Evolutionary conservation across 2,113 vertebrate species (phyloP), one percentile per base, ranked within the genome.

Genomic region (Loxodonta africana): DNA sequence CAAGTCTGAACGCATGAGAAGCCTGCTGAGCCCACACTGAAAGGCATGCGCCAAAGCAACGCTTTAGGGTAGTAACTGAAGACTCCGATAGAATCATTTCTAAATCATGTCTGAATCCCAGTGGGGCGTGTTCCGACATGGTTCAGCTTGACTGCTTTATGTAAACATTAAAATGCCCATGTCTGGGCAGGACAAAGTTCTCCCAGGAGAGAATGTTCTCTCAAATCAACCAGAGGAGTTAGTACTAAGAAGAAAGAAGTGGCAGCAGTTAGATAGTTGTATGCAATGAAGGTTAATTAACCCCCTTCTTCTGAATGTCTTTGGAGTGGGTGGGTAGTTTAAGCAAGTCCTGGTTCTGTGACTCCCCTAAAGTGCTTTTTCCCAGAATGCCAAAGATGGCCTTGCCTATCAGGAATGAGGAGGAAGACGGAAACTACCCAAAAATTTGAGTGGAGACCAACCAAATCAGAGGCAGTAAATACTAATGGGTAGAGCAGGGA

Each of bases 81-180:
- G 44, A 90, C 5, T 14, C 48, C 28, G 69, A 80, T 1, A 48
- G 76, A 33, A 26, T 33, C 60, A 63, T 33, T 95, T 95, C 6
- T 28, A 83, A 93, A 87, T 73, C 69, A 76, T 93, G 91, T 94
- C 88, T 33, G 63, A 96, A 90, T 96, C 74, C 87, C 76, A 82
- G 73, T 1, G 81, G 83, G 51, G 30, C 5, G 0, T 87, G 90
- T 91, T 62, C 28, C 0, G 4, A 96, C 82, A 60, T 1, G 51
- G 89, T 89, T 97, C 83, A 63, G 95, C 87, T 60, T 85, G 63
- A 91, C 81, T 41, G 51, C 80, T 88, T 94, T 85, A 62, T 57
- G 95, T 95, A 90, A 97, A 94, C 84, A 85, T 69, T 51, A 10
- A 67, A 92, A 88, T 48, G 25, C 7, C 60, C 62, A 69, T 1